Conservation (phyloP, 2,888 invertebrate genomes). For the Stenurella melanura region DNA sequence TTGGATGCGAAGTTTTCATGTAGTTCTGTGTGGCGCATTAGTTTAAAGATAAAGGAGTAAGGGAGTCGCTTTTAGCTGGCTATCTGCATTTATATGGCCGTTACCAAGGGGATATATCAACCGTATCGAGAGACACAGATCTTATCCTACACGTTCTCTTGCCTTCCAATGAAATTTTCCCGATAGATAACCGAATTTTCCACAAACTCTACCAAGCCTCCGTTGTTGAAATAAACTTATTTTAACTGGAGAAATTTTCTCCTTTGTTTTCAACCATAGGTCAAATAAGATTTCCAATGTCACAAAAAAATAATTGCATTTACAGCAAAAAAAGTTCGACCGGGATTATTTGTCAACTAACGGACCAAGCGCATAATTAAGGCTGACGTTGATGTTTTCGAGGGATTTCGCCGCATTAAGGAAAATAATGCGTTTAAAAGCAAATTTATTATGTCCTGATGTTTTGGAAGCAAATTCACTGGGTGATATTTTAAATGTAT, state of each 20-base stretch:
- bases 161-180: slow-evolving; percentile 58
- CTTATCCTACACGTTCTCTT: slow-evolving; percentile 55
- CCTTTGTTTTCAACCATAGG: slow-evolving; percentile 43
- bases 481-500: background rate
- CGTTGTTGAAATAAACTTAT: slow-evolving; percentile 50
- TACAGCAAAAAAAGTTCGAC: slow-evolving; percentile 18
- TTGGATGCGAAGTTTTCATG: slow-evolving; percentile 52
- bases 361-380: slow-evolving; percentile 33
- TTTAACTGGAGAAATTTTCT: slow-evolving; percentile 43
- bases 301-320: slow-evolving; percentile 43
- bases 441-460: slow-evolving; percentile 25
- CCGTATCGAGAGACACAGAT: slow-evolving; percentile 57
- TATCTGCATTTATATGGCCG: slow-evolving; percentile 59
- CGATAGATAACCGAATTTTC: slow-evolving; percentile 59
- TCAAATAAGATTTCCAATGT: slow-evolving; percentile 43
- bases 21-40: slow-evolving; percentile 52
- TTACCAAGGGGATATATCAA: slow-evolving; percentile 58
- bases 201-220: slow-evolving; percentile 45
- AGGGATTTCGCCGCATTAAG: slow-evolving; percentile 26
- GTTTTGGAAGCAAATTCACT: background rate
- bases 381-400: slow-evolving; percentile 35
- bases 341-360: slow-evolving; percentile 32
- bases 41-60: slow-evolving; percentile 56
- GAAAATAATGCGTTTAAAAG: slow-evolving; percentile 34
- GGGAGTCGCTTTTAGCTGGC: slow-evolving; percentile 50